Evolutionary conservation across 2,888 invertebrate species (phyloP).

Genomic region (Congeria kusceri): DNA sequence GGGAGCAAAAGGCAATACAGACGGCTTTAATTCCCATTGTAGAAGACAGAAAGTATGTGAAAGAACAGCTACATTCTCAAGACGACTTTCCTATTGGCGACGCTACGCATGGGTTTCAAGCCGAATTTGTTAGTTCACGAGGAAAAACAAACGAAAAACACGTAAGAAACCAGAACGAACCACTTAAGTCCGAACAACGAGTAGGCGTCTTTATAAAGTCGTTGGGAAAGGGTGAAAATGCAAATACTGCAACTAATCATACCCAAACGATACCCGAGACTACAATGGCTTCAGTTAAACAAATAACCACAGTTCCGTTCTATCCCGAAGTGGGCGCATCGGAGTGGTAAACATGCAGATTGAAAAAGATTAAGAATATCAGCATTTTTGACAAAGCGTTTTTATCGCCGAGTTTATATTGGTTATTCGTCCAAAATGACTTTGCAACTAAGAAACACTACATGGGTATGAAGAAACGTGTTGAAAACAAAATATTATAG

Average conservation of each 20-base stretch:
- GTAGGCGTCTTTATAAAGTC: constrained; percentile 19
- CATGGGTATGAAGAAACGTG: too few relatives aligned
- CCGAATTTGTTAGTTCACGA: constrained; percentile 45
- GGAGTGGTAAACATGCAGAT: constrained; percentile 17
- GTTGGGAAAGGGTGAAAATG: background rate
- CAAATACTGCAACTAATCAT: background rate
- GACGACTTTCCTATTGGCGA: constrained; percentile 14
- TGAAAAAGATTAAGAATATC: too few relatives aligned
- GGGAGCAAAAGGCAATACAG: constrained; percentile 73
- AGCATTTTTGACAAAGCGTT: too few relatives aligned
- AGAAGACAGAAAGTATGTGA: constrained; percentile 68
- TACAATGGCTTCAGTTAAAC: too few relatives aligned
- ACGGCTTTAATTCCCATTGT: constrained; percentile 74
- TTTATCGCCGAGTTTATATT: too few relatives aligned
- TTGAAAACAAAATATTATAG: too few relatives aligned
- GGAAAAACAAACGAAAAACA: background rate
- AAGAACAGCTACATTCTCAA: constrained; percentile 64
- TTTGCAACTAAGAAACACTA: too few relatives aligned
- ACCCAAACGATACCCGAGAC: too few relatives aligned
- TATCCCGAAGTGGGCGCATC: constrained; percentile 7
- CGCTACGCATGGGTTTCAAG: constrained; percentile 12
- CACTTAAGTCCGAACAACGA: background rate
- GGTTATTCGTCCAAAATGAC: too few relatives aligned
- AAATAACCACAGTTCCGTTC: background rate
- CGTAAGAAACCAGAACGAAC: background rate